A percentile compares a stretch with the other conserved stretches of the same genome.
Conservation (phyloP, 2,888 invertebrate genomes). For the Quadroppia sp. region DNA sequence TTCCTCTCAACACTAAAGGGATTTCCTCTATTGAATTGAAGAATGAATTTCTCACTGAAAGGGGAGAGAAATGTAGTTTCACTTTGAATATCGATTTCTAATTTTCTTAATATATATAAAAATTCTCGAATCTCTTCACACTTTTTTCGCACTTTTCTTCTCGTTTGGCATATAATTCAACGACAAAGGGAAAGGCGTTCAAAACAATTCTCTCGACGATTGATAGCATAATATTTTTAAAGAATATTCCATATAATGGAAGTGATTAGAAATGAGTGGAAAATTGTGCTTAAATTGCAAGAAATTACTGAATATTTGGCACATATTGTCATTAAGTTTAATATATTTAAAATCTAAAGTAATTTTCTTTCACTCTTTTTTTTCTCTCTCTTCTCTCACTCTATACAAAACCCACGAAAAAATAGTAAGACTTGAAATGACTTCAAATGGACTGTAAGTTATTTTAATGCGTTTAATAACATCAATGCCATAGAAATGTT, state of each 20-base stretch:
- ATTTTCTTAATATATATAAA: background rate
- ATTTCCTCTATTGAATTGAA: slow-evolving; percentile 14
- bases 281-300: no score
- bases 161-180: background rate
- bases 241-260: no score
- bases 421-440: background rate
- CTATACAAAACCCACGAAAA: no score
- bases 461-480: slow-evolving; percentile 22
- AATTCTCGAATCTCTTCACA: background rate
- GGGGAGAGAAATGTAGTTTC: background rate
- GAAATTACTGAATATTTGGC: background rate
- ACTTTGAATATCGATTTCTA: background rate
- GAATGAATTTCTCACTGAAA: background rate
- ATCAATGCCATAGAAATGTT: background rate
- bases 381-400: no score
- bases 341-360: background rate
- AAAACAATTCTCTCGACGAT: background rate
- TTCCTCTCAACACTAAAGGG: slow-evolving; percentile 17
- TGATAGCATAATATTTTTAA: background rate
- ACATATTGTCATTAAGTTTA: background rate
- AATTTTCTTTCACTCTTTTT: background rate
- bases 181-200: no score
- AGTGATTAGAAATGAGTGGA: no score
- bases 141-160: background rate
- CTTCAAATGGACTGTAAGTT: background rate